These are phyloP conservation scores for Numida meleagris DNA, from an alignment of 2,113 vertebrate genomes.

Conservation along the genomic window DNA sequence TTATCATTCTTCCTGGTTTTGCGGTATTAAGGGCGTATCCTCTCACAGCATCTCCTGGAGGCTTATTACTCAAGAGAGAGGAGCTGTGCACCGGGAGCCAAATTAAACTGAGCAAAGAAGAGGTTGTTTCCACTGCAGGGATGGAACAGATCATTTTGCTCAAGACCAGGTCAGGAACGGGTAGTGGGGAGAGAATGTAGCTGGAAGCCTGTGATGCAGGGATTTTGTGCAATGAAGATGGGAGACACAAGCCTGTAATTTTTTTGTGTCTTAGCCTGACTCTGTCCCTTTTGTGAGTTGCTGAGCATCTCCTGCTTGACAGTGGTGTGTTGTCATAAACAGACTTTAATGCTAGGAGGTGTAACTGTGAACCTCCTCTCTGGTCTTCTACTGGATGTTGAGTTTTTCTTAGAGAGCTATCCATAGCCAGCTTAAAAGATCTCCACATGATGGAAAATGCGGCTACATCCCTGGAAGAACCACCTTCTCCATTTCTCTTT, in stretches of 20 bases:
- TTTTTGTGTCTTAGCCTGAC: not conserved
- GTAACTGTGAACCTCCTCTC: not conserved
- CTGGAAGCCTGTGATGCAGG: not conserved
- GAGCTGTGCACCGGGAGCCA: not conserved
- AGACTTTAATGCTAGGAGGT: not conserved
- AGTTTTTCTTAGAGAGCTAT: not conserved
- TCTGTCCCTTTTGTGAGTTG: not conserved
- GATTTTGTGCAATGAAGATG: not conserved
- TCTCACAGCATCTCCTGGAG: constrained; percentile 41
- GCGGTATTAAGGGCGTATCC: constrained; percentile 58
- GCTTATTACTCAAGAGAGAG: constrained; percentile 47
- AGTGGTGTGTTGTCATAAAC: not conserved
- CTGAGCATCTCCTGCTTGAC: not conserved
- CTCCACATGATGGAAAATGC: not conserved
- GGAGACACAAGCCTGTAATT: not conserved
- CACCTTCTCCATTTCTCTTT: not conserved
- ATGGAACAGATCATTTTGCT: not conserved
- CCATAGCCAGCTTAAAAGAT: not conserved
- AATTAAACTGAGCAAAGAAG: constrained; percentile 37
- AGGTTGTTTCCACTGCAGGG: constrained; percentile 20
- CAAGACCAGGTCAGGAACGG: not conserved
- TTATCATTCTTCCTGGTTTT: constrained; percentile 71
- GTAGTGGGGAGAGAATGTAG: not conserved
- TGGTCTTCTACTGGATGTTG: not conserved
- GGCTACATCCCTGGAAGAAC: not conserved